phyloP scores from a whole-genome alignment of 2,888 invertebrate genomes.

The Tiphia femorata region DNA sequence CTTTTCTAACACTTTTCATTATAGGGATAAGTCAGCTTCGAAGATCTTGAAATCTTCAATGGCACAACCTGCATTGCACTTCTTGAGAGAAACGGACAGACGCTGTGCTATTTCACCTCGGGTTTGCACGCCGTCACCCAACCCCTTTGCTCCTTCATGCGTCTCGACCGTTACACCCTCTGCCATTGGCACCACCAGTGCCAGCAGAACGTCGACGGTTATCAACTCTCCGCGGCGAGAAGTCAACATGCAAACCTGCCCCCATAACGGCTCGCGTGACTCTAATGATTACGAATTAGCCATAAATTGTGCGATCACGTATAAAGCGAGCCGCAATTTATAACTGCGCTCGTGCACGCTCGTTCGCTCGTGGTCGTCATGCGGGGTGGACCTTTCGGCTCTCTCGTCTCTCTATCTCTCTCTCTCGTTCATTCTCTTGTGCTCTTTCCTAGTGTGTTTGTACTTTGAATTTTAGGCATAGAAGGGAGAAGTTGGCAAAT shows the following conservation, averaged over 20 bases:
- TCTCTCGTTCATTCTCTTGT: background rate
- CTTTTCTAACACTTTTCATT: too few species aligned
- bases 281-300: slow-evolving; percentile 61
- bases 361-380: too few species aligned
- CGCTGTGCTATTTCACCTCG: too few species aligned
- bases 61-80: too few species aligned
- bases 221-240: slow-evolving; percentile 50
- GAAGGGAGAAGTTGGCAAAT: too few species aligned
- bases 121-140: background rate
- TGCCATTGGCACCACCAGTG: background rate
- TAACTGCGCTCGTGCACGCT: slow-evolving; percentile 35
- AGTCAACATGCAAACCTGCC: slow-evolving; percentile 54
- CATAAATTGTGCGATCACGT: slow-evolving; percentile 59
- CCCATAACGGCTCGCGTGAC: slow-evolving; percentile 60
- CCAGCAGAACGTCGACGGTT: slow-evolving; percentile 24
- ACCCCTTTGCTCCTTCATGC: background rate
- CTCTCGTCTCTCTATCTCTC: background rate
- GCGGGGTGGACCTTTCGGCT: background rate
- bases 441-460: background rate
- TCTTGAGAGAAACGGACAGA: too few species aligned
- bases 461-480: too few species aligned
- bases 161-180: slow-evolving; percentile 1
- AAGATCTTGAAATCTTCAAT: too few species aligned
- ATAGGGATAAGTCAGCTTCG: too few species aligned
- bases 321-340: slow-evolving; percentile 56